Conservation (phyloP, 2,797 vertebrate genomes). For the Acanthis flammea region DNA sequence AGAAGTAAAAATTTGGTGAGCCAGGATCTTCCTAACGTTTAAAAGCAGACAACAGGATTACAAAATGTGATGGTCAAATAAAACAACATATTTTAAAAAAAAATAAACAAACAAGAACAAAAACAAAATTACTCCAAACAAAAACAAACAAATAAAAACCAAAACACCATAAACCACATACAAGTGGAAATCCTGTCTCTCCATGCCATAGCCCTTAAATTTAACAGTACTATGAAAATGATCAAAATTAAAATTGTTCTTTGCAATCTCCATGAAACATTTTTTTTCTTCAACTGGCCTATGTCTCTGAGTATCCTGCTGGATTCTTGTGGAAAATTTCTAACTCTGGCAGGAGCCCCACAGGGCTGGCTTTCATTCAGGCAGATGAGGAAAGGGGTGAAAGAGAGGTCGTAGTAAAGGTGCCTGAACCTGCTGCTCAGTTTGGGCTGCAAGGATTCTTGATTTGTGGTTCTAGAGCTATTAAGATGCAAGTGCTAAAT, state of each 20-base stretch:
- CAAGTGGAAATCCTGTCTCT: not conserved
- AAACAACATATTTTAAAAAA: no score
- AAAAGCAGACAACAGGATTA: not conserved
- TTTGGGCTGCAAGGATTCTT: not conserved
- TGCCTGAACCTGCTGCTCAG: not conserved
- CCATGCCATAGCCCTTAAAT: not conserved
- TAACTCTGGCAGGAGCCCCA: not conserved
- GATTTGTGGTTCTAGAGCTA: not conserved
- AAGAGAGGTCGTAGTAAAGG: not conserved
- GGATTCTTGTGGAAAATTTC: not conserved
- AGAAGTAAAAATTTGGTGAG: not conserved
- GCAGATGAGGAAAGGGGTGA: not conserved
- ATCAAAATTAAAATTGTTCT: not conserved
- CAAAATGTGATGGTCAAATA: not conserved
- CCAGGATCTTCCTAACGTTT: not conserved
- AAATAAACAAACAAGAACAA: not conserved
- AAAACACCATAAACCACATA: not conserved
- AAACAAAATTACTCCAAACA: rapidly evolving
- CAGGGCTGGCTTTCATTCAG: not conserved
- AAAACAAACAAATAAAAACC: not conserved
- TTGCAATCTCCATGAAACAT: not conserved
- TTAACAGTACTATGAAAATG: not conserved
- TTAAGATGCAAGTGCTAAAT: not conserved
- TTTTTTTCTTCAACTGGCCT: not conserved
- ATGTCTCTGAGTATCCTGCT: not conserved